phyloP scores from a whole-genome alignment of 2,797 vertebrate species.

The Pseudochromis fuscus region DNA sequence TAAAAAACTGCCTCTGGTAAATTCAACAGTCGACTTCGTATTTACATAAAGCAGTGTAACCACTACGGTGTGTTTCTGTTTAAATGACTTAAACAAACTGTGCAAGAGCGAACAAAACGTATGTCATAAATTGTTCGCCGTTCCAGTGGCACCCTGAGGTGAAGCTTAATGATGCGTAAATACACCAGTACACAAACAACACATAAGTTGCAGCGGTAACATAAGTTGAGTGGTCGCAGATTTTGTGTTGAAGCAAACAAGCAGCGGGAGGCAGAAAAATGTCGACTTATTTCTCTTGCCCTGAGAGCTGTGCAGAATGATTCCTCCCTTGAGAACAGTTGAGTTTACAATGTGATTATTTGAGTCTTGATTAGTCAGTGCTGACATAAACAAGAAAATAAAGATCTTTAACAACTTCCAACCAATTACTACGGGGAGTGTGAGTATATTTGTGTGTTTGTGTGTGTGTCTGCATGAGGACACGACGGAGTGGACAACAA shows the following conservation, averaged over 20 bases:
- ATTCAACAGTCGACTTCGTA: not conserved
- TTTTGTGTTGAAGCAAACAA: slow-evolving; percentile 44
- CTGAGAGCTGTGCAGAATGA: slow-evolving; percentile 8
- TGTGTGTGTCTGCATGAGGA: not conserved
- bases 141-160: slow-evolving; percentile 66
- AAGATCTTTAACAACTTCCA: slow-evolving; percentile 19
- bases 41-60: slow-evolving; percentile 29
- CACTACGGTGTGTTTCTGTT: slow-evolving; percentile 42
- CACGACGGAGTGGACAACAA: slow-evolving; percentile 31
- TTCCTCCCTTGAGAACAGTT: slow-evolving; percentile 39
- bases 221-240: slow-evolving; percentile 40
- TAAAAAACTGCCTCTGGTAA: too few relatives aligned
- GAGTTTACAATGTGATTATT: slow-evolving; percentile 55
- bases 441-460: slow-evolving; percentile 12
- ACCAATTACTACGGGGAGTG: slow-evolving; percentile 18
- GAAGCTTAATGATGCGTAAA: slow-evolving; percentile 69
- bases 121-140: slow-evolving; percentile 54
- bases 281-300: slow-evolving; percentile 11
- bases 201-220: slow-evolving; percentile 48
- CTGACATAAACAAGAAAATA: slow-evolving; percentile 44
- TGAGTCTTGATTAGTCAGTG: slow-evolving; percentile 49
- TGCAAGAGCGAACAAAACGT: slow-evolving; percentile 38
- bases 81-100: slow-evolving; percentile 40
- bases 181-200: slow-evolving; percentile 60
- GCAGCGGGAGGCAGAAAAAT: slow-evolving; percentile 36